phyloP scores from a whole-genome alignment of 2,888 invertebrate species.

The Microchrysa polita region DNA sequence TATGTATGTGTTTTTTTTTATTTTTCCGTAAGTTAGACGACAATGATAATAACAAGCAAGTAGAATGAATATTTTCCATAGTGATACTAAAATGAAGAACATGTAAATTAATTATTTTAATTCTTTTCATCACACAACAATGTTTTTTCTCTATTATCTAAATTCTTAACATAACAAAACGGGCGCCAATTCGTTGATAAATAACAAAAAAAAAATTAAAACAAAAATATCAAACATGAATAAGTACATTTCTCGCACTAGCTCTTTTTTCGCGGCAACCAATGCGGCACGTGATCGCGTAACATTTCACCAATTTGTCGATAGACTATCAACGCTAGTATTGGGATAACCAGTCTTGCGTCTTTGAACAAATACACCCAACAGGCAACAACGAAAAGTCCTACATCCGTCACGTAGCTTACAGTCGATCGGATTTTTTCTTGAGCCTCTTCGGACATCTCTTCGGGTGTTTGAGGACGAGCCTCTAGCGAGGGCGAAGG shows the following conservation, averaged over 20 bases:
- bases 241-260: constrained; percentile 45
- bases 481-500: constrained; percentile 24
- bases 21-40: background rate
- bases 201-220: constrained; percentile 28
- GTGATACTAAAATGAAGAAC: background rate
- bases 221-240: constrained; percentile 23
- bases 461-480: constrained; percentile 59
- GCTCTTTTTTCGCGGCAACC: constrained; percentile 65
- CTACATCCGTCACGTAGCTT: constrained; percentile 78
- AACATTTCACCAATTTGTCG: constrained; percentile 78
- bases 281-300: constrained; percentile 68
- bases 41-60: background rate
- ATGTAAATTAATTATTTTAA: background rate
- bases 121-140: background rate
- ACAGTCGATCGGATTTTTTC: constrained; percentile 74
- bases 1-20: background rate
- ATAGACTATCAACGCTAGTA: constrained; percentile 79
- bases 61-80: background rate
- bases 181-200: constrained; percentile 13
- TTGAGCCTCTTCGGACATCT: constrained; percentile 72
- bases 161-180: background rate
- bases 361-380: constrained; percentile 85
- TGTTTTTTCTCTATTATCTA: background rate
- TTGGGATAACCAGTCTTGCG: constrained; percentile 81
- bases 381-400: constrained; percentile 78